A percentile compares a stretch with the other conserved stretches of the same genome.
These are phyloP conservation scores for Miltochrista miniata DNA, from an alignment of 2,888 invertebrate species.

Conservation along the genomic window DNA sequence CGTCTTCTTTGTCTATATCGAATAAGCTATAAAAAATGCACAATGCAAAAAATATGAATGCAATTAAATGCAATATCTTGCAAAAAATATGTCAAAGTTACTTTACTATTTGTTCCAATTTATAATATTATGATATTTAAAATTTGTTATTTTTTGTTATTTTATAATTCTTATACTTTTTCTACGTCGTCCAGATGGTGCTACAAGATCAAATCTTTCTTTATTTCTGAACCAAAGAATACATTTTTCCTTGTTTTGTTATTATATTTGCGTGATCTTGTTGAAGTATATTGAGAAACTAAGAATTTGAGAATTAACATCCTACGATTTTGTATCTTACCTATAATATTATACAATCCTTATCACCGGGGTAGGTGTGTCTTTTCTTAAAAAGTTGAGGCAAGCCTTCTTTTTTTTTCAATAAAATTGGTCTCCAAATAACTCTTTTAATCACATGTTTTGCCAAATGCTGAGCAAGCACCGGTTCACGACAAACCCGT, in stretches of 20 bases:
- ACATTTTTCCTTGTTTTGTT: conserved; percentile 39
- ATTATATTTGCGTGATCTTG: conserved; percentile 17
- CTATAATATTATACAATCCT: not conserved
- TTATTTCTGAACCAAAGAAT: conserved; percentile 77
- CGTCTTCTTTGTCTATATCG: not conserved
- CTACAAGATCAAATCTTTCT: conserved; percentile 71
- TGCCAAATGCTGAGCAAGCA: too few species aligned
- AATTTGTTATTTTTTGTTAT: conserved; percentile 17
- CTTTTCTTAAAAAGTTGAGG: too few species aligned
- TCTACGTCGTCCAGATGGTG: conserved; percentile 71
- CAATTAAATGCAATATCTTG: too few species aligned
- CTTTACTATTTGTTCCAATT: conserved; percentile 20
- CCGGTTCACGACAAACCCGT: too few species aligned
- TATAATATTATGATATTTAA: conserved; percentile 26
- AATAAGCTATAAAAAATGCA: not conserved
- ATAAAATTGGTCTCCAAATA: too few species aligned
- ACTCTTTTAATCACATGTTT: too few species aligned
- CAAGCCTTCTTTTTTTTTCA: too few species aligned
- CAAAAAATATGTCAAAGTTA: not conserved
- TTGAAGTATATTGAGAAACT: conserved; percentile 9
- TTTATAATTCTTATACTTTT: conserved; percentile 40
- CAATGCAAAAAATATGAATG: not conserved
- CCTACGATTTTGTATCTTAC: too few species aligned
- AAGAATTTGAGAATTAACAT: conserved; percentile 1
- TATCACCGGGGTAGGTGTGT: not conserved